A percentile compares a stretch with the other conserved stretches of the same genome.
Conservation (phyloP, 2,888 invertebrate species). For the Toxonevra muliebris region DNA sequence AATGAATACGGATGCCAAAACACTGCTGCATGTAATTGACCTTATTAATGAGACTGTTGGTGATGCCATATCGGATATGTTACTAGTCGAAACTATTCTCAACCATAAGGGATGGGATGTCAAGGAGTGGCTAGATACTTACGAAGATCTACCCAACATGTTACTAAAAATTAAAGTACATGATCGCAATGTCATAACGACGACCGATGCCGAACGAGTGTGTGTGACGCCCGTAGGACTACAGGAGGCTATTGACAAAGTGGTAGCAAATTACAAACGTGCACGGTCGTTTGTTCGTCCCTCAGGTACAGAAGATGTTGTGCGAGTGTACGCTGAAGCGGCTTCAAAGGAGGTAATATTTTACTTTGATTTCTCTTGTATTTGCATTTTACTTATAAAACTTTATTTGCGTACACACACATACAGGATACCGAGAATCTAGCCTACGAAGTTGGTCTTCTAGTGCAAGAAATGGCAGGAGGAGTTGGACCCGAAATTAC, state of each 20-base stretch:
- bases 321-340: conserved; percentile 96
- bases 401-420: conserved; percentile 7
- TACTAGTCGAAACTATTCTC: conserved; percentile 91
- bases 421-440: conserved; percentile 73
- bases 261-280: conserved; percentile 74
- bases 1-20: conserved; percentile 65
- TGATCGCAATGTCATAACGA: conserved; percentile 86
- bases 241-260: conserved; percentile 79
- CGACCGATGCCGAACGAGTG: conserved; percentile 86
- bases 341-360: conserved; percentile 71
- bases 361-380: neutral
- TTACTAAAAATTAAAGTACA: conserved; percentile 88
- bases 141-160: conserved; percentile 86
- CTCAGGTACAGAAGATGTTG: conserved; percentile 97
- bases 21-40: conserved; percentile 77
- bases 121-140: conserved; percentile 82
- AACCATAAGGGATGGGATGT: conserved; percentile 82
- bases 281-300: conserved; percentile 92
- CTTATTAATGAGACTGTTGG: conserved; percentile 95
- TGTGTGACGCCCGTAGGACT: conserved; percentile 84
- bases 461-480: conserved; percentile 81
- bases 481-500: conserved; percentile 77
- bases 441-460: conserved; percentile 78
- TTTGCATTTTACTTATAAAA: neutral
- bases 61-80: conserved; percentile 95